Base-by-base conservation (phyloP, 2,797 vertebrate species). In the Perdix hodgsoniae region DNA sequence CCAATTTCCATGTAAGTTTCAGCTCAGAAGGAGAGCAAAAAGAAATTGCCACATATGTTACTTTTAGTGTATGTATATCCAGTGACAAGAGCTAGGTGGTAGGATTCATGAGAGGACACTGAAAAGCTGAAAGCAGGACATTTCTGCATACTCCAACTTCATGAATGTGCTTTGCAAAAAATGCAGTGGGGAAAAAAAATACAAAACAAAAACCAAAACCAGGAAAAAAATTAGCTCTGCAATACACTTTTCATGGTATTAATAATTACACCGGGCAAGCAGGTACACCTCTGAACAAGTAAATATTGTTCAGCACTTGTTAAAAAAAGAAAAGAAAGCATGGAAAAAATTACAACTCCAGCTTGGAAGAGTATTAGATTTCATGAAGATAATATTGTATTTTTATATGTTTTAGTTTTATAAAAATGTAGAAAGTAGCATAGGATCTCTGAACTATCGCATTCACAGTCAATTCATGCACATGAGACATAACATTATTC, bases 71-170 rank as follows among this genome's bases (percentile, higher is more conserved):
- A 13, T 15, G 22, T 12, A 13, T 26, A 57, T 60, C 27, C 1
- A 10, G 19, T 75, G 33, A 79, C 2, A n/a, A 76, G 91, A 91
- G 6, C 24, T 67, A 44, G 63, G 40, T 29, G 76, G 11, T 11
- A 85, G 27, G 56, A 66, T n/a, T 11, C 2, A 0, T 35, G 31
- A 64, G 23, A 7, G 26, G 27, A 56, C 14, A n/a, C 0, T 0
- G 4, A 86, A 27, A 60, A 88, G 59, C 3, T 2, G 13, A 73
- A 72, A 67, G 52, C 14, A 44, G 29, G 15, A 76, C 52, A 66
- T 82, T 15, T 49, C 29, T 35, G 1, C 23, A 3, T 37, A 67
- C 31, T 13, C 11, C 21, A 33, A 47, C 21, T 63, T 63, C 12
- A 69, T 2, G 2, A 60, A 70, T 0, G 1, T 8, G 21, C 54